These are phyloP conservation scores for Odontesthes bonariensis DNA, from an alignment of 2,113 vertebrate species.

Conservation along the genomic window DNA sequence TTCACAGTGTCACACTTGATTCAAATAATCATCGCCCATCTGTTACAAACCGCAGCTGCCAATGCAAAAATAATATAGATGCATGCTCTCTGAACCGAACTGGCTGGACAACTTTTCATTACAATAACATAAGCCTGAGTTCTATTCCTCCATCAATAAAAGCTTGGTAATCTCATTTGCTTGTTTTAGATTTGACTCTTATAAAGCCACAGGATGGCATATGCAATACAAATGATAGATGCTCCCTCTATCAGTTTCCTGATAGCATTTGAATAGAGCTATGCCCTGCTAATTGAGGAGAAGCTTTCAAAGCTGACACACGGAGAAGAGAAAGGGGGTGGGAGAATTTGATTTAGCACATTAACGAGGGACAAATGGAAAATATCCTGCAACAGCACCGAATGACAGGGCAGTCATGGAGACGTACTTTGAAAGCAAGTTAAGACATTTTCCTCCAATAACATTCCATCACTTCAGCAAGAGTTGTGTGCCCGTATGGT, in stretches of 20 bases:
- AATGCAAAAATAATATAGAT: constrained; percentile 62
- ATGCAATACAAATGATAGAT: constrained; percentile 68
- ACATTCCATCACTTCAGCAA: constrained; percentile 53
- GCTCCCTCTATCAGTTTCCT: constrained; percentile 52
- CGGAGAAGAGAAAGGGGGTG: constrained; percentile 28
- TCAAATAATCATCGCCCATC: constrained; percentile 62
- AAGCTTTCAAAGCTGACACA: constrained; percentile 69
- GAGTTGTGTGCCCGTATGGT: constrained; percentile 18
- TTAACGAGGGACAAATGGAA: constrained; percentile 60
- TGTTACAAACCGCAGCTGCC: constrained; percentile 65
- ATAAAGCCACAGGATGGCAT: constrained; percentile 64
- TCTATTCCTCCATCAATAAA: constrained; percentile 62
- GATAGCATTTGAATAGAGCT: constrained; percentile 65
- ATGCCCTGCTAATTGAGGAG: constrained; percentile 65
- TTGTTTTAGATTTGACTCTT: constrained; percentile 66
- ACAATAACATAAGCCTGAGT: constrained; percentile 64
- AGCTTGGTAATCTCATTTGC: constrained; percentile 55
- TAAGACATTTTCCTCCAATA: constrained; percentile 42
- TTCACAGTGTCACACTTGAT: constrained; percentile 62
- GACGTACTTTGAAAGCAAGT: constrained; percentile 57
- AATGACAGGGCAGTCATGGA: constrained; percentile 58
- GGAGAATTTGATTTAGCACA: constrained; percentile 50
- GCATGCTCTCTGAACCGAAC: constrained; percentile 50
- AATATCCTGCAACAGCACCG: constrained; percentile 56
- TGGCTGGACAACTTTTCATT: constrained; percentile 60